phyloP scores from a whole-genome alignment of 2,888 invertebrate genomes.

The Fragum fragum region DNA sequence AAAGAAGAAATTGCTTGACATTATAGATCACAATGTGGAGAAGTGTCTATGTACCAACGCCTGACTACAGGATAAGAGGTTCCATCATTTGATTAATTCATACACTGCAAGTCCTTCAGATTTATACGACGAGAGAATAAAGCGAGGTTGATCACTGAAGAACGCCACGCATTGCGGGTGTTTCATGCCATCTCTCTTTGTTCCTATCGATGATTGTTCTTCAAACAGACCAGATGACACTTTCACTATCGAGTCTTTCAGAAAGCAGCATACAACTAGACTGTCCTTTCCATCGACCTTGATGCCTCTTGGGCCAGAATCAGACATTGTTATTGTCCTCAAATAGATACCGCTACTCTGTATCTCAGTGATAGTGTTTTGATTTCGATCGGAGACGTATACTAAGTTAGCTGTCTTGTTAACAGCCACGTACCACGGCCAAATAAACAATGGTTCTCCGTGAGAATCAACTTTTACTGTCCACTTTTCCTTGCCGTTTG shows the following conservation, averaged over 20 bases:
- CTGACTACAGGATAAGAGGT: no score
- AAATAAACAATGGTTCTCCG: slow-evolving; percentile 40
- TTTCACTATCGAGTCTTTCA: slow-evolving; percentile 52
- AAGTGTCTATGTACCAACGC: no score
- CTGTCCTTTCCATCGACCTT: slow-evolving; percentile 35
- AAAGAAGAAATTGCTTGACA: no score
- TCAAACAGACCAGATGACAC: slow-evolving; percentile 11
- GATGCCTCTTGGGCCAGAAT: slow-evolving; percentile 49
- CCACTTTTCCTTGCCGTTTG: slow-evolving; percentile 44
- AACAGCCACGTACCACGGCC: slow-evolving; percentile 54
- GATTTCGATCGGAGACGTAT: slow-evolving; percentile 16
- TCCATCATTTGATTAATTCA: background rate
- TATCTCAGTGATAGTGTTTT: background rate
- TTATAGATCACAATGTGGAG: no score
- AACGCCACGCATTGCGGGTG: slow-evolving; percentile 38
- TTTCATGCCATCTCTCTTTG: slow-evolving; percentile 41
- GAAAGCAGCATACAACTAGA: slow-evolving; percentile 40
- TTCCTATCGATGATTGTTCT: slow-evolving; percentile 29
- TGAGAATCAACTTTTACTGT: slow-evolving; percentile 18
- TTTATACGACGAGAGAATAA: slow-evolving; percentile 4
- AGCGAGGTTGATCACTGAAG: background rate
- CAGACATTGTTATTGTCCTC: background rate
- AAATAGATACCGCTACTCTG: background rate
- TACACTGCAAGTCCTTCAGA: background rate
- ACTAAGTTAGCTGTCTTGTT: slow-evolving; percentile 14